Percentiles rank a stretch among this genome's conserved stretches.
These are phyloP conservation scores for Ctena decussata DNA, from an alignment of 2,888 invertebrate species.

Conservation along the genomic window DNA sequence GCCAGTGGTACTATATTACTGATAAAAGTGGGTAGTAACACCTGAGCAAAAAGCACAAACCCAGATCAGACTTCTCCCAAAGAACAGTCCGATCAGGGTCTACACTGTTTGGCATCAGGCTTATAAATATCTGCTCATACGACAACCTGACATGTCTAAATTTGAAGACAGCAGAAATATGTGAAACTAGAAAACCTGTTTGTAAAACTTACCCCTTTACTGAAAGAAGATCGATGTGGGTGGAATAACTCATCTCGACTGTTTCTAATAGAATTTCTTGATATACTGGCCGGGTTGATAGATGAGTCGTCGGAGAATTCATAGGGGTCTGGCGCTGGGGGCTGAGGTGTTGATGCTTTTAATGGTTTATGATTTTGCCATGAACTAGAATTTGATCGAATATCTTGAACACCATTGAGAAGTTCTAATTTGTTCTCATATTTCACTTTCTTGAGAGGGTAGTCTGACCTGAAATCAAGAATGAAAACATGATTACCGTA, in stretches of 20 bases:
- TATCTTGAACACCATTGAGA: constrained; percentile 60
- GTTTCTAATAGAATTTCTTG: constrained; percentile 72
- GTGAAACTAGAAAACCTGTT: background rate
- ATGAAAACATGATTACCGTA: no score
- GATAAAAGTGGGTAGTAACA: no score
- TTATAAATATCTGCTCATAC: no score
- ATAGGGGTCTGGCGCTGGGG: constrained; percentile 90
- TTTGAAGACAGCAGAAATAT: no score
- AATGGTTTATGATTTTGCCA: constrained; percentile 59
- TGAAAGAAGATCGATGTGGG: constrained; percentile 74
- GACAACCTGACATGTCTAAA: no score
- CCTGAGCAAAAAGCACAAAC: no score
- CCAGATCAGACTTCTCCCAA: no score
- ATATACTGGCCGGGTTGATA: constrained; percentile 75
- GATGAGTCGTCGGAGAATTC: constrained; percentile 90
- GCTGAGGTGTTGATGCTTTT: constrained; percentile 85
- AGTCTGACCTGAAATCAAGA: constrained; percentile 92
- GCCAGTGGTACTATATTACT: no score
- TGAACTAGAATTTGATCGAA: constrained; percentile 64
- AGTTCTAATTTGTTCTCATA: constrained; percentile 65
- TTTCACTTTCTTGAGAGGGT: constrained; percentile 93
- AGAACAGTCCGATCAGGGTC: no score
- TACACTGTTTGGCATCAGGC: no score
- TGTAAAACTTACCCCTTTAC: constrained; percentile 68
- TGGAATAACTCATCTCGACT: constrained; percentile 81